Evolutionary conservation across 2,888 invertebrate genomes (phyloP).

Genomic region (Erebia aethiops): DNA sequence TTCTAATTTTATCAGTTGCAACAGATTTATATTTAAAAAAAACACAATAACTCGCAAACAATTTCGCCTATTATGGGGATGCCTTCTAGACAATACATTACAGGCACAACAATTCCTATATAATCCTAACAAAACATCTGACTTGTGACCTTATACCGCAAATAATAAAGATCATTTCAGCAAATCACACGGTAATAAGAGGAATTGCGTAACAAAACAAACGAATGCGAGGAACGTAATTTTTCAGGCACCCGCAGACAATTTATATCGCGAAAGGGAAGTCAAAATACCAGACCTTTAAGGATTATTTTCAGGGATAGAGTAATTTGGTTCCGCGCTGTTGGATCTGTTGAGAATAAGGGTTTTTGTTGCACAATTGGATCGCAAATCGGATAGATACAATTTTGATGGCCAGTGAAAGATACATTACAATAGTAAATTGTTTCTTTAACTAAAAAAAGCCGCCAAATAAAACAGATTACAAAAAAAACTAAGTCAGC

Average conservation of each 20-base stretch:
- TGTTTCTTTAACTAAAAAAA: too few relatives aligned
- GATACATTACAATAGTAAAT: too few relatives aligned
- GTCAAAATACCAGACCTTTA: conserved; percentile 47
- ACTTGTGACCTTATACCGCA: conserved; percentile 20
- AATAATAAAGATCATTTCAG: conserved; percentile 22
- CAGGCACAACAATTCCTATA: conserved; percentile 34
- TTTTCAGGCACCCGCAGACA: conserved; percentile 61
- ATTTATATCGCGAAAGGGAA: conserved; percentile 55
- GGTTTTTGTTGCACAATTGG: conserved; percentile 23
- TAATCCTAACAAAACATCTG: not conserved
- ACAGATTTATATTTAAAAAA: too few relatives aligned
- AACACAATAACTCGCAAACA: conserved; percentile 10
- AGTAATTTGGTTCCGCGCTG: conserved; percentile 35
- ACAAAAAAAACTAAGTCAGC: too few relatives aligned
- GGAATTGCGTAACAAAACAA: conserved; percentile 50
- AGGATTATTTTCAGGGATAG: conserved; percentile 38
- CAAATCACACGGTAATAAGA: conserved; percentile 26
- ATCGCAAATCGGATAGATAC: conserved; percentile 14
- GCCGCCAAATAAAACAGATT: too few relatives aligned
- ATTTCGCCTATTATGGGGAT: conserved; percentile 19
- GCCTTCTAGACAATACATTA: conserved; percentile 31
- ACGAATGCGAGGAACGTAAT: conserved; percentile 52
- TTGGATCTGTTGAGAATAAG: conserved; percentile 29
- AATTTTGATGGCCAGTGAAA: not conserved
- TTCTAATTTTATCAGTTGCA: too few relatives aligned